Base-by-base conservation (phyloP, 2,113 vertebrate genomes). In the Electrona antarctica region DNA sequence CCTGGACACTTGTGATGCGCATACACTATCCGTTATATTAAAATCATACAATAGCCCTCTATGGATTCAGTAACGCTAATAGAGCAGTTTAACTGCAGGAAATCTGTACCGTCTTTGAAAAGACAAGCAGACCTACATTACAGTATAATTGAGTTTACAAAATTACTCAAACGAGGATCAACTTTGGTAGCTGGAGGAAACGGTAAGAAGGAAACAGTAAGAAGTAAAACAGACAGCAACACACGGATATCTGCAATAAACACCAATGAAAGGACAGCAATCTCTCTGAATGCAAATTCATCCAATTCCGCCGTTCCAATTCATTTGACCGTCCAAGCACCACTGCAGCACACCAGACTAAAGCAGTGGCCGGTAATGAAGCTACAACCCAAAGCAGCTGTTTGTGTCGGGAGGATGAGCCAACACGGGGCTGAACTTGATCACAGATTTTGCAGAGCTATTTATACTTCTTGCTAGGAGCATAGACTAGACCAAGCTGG, bases 381-480 rank as follows among this genome's bases (percentile, higher is more conserved):
- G 63, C 57, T 63, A 59, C 60, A 70, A 72, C 58, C 59, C 59
- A 61, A 21, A 77, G 76, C 82, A 88, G 83, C 84, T 86, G 82
- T 85, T 84, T 81, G 57, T 69, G 61, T 64, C 13, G 15, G 15
- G 73, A 57, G 12, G 63, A 83, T 68, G 68, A 84, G 86, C 82
- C 69, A 79, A 82, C 68, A 82, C 68, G 33, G 28, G 13, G 73
- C 61, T 85, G 83, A 87, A 86, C 77, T 77, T 67, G 64, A 75
- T 66, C 70, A 61, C 62, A 86, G 73, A 79, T 80, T 81, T 86
- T 49, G 74, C 63, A 51, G 21, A 49, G 41, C 71, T 91, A 91
- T 91, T 91, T 88, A 84, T 91, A 87, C 81, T 1, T 5, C 10
- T 10, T 47, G 73, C 33, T 63, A 7, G 58, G 73, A 80, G 77